These are phyloP conservation scores for Acanthurus leucopareius DNA, from an alignment of 2,797 vertebrate genomes.

Conservation along the genomic window DNA sequence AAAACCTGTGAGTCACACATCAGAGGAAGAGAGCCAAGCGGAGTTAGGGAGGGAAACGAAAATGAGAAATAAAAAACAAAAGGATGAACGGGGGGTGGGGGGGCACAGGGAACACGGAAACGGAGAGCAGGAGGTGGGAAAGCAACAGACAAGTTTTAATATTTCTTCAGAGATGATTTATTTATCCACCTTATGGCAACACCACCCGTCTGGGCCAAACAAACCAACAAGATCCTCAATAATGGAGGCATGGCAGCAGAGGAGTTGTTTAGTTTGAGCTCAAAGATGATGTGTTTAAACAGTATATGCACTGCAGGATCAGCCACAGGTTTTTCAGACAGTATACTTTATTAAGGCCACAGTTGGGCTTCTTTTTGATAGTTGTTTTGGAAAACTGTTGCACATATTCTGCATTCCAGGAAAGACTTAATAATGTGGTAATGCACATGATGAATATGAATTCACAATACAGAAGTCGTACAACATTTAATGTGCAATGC, in stretches of 20 bases:
- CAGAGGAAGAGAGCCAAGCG: constrained; percentile 32
- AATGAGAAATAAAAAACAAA: constrained; percentile 22
- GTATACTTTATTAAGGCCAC: neutral
- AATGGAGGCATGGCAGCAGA: constrained; percentile 42
- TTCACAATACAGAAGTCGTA: neutral
- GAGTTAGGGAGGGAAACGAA: constrained; percentile 23
- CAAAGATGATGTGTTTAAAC: constrained; percentile 24
- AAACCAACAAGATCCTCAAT: constrained; percentile 60
- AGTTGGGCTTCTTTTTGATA: constrained; percentile 4
- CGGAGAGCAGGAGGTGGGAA: constrained; percentile 42
- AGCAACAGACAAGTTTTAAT: constrained; percentile 76
- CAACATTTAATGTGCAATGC: neutral
- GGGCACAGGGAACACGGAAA: constrained; percentile 7
- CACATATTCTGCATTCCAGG: neutral
- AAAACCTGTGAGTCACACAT: constrained; percentile 36
- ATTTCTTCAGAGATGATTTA: constrained; percentile 83
- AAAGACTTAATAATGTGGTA: neutral
- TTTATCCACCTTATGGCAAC: constrained; percentile 81
- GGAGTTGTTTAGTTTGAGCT: constrained; percentile 38
- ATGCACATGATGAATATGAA: neutral
- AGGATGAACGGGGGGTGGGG: constrained; percentile 37
- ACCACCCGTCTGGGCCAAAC: constrained; percentile 64
- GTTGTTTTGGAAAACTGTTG: neutral
- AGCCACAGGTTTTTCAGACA: constrained; percentile 21
- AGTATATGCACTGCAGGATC: constrained; percentile 17